Percentiles rank a stretch among this genome's conserved stretches.
These are phyloP conservation scores for Dendronephthya gigantea DNA, from an alignment of 64 coral and sea anemone species.

Conservation along the genomic window DNA sequence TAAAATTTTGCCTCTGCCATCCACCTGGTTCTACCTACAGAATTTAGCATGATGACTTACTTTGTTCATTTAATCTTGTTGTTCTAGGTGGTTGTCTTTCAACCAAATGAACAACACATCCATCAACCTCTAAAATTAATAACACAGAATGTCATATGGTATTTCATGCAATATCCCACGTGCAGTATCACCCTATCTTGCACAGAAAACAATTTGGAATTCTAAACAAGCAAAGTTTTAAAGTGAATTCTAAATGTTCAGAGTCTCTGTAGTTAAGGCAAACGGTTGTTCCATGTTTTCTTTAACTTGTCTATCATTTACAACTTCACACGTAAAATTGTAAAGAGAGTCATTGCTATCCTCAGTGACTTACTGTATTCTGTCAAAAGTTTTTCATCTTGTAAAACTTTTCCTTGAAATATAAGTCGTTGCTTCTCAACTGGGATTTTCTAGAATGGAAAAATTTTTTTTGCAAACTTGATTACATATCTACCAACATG, in stretches of 20 bases:
- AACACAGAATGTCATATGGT: not conserved
- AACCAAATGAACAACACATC: constrained; percentile 93
- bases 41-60: too few species aligned
- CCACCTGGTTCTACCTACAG: not conserved
- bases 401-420: constrained; percentile 95
- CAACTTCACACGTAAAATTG: too few species aligned
- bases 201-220: too few species aligned
- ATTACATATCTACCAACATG: too few species aligned
- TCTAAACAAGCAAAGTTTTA: too few species aligned
- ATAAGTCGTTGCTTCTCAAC: constrained; percentile 76
- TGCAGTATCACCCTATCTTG: too few species aligned
- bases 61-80: constrained; percentile 3
- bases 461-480: not conserved
- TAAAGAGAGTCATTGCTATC: too few species aligned
- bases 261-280: too few species aligned
- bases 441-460: constrained; percentile 45
- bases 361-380: constrained; percentile 56
- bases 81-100: constrained; percentile 58
- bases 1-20: not conserved
- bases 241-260: too few species aligned
- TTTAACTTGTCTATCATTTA: too few species aligned
- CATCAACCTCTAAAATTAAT: constrained; percentile 49
- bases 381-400: constrained; percentile 72
- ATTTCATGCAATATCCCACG: too few species aligned
- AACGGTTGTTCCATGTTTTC: too few species aligned